phyloP scores from a whole-genome alignment of 2,888 invertebrate species.

The Pinctada fucata region DNA sequence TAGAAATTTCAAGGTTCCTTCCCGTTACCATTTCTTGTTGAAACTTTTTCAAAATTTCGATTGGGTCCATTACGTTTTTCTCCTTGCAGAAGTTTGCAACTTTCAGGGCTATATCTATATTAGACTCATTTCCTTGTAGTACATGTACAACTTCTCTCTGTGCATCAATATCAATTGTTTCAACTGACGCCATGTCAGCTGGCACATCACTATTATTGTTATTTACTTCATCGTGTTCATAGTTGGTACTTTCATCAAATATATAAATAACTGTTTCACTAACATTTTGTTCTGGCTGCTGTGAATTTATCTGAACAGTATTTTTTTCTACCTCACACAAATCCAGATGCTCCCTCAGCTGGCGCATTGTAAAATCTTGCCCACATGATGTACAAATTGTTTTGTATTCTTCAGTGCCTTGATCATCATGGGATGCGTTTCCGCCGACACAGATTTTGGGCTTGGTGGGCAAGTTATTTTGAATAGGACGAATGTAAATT shows the following conservation, averaged over 20 bases:
- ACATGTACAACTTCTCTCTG: no score
- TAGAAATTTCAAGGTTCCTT: conserved; percentile 26
- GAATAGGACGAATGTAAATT: conserved; percentile 39
- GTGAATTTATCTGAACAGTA: neutral
- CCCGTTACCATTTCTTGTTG: conserved; percentile 37
- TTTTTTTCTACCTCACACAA: conserved; percentile 2
- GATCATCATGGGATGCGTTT: neutral
- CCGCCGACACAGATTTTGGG: neutral
- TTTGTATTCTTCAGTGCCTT: neutral
- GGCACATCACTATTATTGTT: neutral
- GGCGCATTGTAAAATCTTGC: conserved; percentile 2
- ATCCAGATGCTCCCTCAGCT: conserved; percentile 23
- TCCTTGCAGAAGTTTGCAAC: conserved; percentile 22
- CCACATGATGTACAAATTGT: conserved; percentile 22
- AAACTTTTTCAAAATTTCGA: conserved; percentile 37
- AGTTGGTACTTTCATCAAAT: neutral
- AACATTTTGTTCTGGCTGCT: neutral
- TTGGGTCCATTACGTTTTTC: conserved; percentile 29
- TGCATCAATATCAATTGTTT: neutral
- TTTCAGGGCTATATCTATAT: conserved; percentile 21
- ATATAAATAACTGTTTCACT: neutral
- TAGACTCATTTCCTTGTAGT: neutral
- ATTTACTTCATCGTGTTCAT: neutral
- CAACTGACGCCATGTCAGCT: neutral
- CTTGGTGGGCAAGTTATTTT: conserved; percentile 15